Percentiles rank a stretch among this genome's conserved stretches.
Conservation (phyloP, 2,113 vertebrate species). For the Amphiprion percula region DNA sequence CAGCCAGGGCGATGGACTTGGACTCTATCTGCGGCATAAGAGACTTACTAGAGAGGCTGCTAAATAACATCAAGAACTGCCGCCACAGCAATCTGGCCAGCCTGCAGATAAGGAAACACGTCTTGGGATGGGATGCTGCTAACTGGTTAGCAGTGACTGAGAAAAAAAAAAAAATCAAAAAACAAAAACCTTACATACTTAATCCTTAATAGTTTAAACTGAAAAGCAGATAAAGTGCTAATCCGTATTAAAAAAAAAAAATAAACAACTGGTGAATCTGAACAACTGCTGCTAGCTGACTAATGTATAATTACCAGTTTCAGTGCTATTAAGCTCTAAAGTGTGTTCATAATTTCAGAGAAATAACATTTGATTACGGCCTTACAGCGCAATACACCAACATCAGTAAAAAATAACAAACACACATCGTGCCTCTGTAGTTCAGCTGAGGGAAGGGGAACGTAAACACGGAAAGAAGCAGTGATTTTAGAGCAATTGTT, state of each 20-base stretch:
- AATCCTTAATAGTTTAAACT: no score
- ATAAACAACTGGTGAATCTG: neutral
- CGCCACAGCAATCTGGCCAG: no score
- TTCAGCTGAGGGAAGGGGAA: constrained; percentile 32
- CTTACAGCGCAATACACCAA: constrained; percentile 5
- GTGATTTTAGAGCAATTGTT: constrained; percentile 64
- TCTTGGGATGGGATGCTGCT: no score
- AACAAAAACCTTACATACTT: no score
- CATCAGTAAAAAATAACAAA: constrained; percentile 51
- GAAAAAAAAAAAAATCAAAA: no score
- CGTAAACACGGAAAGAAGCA: constrained; percentile 44
- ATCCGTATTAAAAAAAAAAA: neutral
- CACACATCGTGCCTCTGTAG: constrained; percentile 15
- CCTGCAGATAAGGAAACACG: no score
- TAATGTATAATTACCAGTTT: neutral
- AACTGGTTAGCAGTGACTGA: no score
- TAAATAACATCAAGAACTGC: no score
- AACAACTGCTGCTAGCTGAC: neutral
- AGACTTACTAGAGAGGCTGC: no score
- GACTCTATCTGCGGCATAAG: no score
- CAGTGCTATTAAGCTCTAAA: constrained; percentile 15
- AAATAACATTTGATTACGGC: constrained; percentile 59
- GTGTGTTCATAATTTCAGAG: constrained; percentile 55
- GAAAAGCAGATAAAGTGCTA: no score
- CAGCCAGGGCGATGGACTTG: no score